phyloP scores from a whole-genome alignment of 2,797 vertebrate genomes.

The Cyprinodon diabolis region DNA sequence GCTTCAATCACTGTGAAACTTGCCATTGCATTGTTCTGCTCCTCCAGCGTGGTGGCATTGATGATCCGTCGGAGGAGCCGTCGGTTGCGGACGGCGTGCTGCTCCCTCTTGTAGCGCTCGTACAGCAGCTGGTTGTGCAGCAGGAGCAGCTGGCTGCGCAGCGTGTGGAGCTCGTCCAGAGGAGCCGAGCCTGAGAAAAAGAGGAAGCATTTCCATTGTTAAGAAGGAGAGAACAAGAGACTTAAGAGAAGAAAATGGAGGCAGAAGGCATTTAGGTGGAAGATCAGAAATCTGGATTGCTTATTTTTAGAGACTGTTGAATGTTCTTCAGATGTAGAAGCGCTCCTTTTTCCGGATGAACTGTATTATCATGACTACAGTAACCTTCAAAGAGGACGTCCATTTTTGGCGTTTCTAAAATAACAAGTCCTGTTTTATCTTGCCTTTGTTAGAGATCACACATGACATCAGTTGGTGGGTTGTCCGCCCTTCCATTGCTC shows the following conservation, averaged over 20 bases:
- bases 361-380: not conserved
- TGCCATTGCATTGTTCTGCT: conserved; percentile 97
- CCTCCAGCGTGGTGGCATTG: conserved; percentile 93
- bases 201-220: not conserved
- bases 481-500: too few species aligned
- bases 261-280: too few species aligned
- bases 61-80: conserved; percentile 94
- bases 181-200: conserved; percentile 87
- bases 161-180: conserved; percentile 91
- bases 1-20: conserved; percentile 30
- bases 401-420: too few species aligned
- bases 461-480: too few species aligned
- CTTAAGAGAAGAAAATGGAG: too few species aligned
- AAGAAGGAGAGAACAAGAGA: not conserved
- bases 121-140: conserved; percentile 97
- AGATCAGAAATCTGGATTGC: too few species aligned
- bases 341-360: not conserved
- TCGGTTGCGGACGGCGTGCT: conserved; percentile 95
- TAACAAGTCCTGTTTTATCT: too few species aligned
- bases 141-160: conserved; percentile 92
- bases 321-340: too few species aligned
- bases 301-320: not conserved
- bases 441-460: too few species aligned
- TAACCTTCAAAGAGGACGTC: not conserved
- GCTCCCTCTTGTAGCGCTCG: conserved; percentile 96